Evolutionary conservation across 2,797 vertebrate genomes (phyloP), one percentile per base, ranked within the genome.

Genomic region (Lacerta agilis): DNA sequence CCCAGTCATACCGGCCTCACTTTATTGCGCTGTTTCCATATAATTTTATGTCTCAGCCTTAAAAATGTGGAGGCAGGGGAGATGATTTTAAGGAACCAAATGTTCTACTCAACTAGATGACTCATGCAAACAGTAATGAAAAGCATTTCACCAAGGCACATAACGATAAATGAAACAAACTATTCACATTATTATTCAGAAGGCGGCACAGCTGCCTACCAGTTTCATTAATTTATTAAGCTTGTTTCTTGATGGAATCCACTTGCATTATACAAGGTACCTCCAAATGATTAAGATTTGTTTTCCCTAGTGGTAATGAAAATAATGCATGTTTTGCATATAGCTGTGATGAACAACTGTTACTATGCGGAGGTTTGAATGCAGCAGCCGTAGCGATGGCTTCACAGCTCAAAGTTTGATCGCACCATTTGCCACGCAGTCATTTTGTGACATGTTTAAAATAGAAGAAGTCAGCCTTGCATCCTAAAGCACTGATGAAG

Each of bases 161-260:
- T 38, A 87, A 78, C 0, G 41, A 91, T 83, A 79, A 92, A 91
- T 72, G 38, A 94, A 91, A 61, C 0, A 29, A 64, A 78, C 72
- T 77, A n/a, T 86, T 92, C 79, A 23, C 69, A 85, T 94, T 91
- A 89, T 76, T 94, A 90, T 90, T 92, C 83, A 89, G 92, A 92
- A 89, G 69, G 41, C 88, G 81, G 85, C 92, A 86, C 82, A 90
- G 91, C 0, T 86, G 83, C 89, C 58, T 91, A 78, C 55, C 23
- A 86, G 80, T 23, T 64, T 45, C 45, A 91, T 94, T 92, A 90
- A 87, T 94, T 90, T 91, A 87, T 29, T 86, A 38, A 10, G 87
- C 58, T 90, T 23, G 49, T 25, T 49, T 66, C 71, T 27, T 71
- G 82, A 90, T 1, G 41, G 45, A 82, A 49, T 86, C 78, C 45